Evolutionary conservation across 2,113 vertebrate species (phyloP).

Genomic region (Chauna torquata): DNA sequence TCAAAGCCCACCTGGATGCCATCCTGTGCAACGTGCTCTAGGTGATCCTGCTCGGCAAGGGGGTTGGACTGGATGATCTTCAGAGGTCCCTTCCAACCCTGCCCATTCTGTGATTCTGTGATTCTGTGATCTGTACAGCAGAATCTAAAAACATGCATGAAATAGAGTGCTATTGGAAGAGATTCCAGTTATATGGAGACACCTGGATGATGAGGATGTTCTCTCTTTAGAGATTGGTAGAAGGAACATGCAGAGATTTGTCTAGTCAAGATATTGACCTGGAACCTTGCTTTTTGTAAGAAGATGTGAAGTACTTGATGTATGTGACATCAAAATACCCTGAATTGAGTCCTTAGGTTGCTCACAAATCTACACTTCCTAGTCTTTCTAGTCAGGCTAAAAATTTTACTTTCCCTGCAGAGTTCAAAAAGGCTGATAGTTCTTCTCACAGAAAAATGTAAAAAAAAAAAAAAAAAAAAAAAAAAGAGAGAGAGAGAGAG

Average conservation of each 20-base stretch:
- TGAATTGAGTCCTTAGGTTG: background rate
- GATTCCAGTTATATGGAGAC: background rate
- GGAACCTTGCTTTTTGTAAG: background rate
- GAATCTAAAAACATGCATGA: background rate
- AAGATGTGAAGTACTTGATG: background rate
- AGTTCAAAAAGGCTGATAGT: background rate
- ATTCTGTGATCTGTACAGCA: background rate
- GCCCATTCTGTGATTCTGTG: too few species aligned
- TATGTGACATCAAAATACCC: background rate
- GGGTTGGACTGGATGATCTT: too few species aligned
- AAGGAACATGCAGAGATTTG: background rate
- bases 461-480: background rate
- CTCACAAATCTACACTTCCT: background rate
- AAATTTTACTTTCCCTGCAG: background rate
- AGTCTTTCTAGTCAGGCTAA: background rate
- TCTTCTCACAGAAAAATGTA: background rate
- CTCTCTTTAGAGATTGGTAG: background rate
- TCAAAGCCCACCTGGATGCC: too few species aligned
- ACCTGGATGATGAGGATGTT: background rate
- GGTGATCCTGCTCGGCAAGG: too few species aligned
- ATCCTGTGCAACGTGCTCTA: too few species aligned
- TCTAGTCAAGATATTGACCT: background rate
- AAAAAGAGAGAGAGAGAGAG: background rate
- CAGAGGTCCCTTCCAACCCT: too few species aligned
- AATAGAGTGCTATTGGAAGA: background rate